A percentile compares a stretch with the other conserved stretches of the same genome.
These are phyloP conservation scores for Oedothorax gibbosus DNA, from an alignment of 1,140 invertebrate genomes.

Conservation along the genomic window DNA sequence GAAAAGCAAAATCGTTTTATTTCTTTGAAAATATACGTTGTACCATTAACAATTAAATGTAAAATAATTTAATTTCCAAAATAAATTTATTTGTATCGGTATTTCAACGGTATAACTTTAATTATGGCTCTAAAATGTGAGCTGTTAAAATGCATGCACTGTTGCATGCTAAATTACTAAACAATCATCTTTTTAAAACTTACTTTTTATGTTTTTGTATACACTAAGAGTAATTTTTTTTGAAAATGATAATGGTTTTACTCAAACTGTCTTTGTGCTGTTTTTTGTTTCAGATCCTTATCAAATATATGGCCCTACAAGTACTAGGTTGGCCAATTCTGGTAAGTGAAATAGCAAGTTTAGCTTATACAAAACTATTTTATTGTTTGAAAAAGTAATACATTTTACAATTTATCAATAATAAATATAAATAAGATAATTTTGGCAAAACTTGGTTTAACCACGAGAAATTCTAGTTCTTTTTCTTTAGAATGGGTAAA, in stretches of 20 bases:
- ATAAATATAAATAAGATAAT: not conserved
- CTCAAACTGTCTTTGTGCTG: not conserved
- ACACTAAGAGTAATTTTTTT: not conserved
- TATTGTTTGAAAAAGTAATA: not conserved
- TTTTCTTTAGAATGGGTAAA: not conserved
- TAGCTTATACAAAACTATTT: not conserved
- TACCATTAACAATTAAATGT: too few relatives aligned
- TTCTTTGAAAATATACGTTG: too few relatives aligned
- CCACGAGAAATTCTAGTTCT: not conserved
- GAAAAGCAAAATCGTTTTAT: too few relatives aligned
- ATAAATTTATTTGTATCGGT: too few relatives aligned
- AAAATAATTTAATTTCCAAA: too few relatives aligned
- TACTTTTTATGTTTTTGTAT: not conserved
- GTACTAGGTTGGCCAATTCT: constrained; percentile 91
- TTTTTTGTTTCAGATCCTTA: constrained; percentile 82
- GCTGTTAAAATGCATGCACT: not conserved
- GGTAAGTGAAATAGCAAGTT: constrained; percentile 73
- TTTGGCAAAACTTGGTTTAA: not conserved
- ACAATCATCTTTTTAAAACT: not conserved
- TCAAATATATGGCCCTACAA: constrained; percentile 94
- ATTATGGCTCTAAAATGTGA: too few relatives aligned
- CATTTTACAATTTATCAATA: not conserved
- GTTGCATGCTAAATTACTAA: not conserved
- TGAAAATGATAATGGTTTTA: not conserved
- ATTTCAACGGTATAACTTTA: too few relatives aligned